Base-by-base conservation (phyloP, 2,888 invertebrate genomes). In the Ypsolopha scabrella region DNA sequence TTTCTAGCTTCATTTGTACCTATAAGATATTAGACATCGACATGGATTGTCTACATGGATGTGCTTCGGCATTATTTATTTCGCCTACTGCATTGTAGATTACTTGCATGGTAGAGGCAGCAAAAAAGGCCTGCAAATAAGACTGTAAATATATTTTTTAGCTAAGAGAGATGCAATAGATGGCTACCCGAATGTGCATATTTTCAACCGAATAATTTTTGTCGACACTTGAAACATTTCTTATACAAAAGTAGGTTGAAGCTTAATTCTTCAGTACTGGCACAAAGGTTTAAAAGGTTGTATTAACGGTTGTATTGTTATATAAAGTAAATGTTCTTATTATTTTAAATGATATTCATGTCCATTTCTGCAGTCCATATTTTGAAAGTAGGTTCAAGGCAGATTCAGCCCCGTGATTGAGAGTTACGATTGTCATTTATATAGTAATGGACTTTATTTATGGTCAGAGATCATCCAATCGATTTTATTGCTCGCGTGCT, bases 401-500 rank as follows among this genome's bases (percentile, higher is more conserved):
- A 65, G 66, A 67, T 72, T 65, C 67, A 63, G 66, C 64, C 65
- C 48, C 66, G 70, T 75, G 77, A 79, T 76, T 75, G 68, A 75
- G 74, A 79, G 72, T 77, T 79, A 79, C 72, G 76, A 75, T 75
- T 75, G 72, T 74, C 76, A 77, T 79, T 79, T 75, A 41, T 45
- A 75, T 77, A 78, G 74, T 78, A 78, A 77, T 78, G 78, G 70
- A 71, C 56, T 68, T 69, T 67, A 79, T 80, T 80, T 80, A 80
- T 73, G 76, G 60, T 67, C 68, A 60, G 64, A 67, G 68, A 76
- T 74, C 75, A 72, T 71, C 68, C 62, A 63, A 63, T 66, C 60
- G 64, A 70, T 75, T 75, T 75, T 72, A 73, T 72, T 72, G 66
- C 65, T 60, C 54, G 55, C 63, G 60, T 61, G 60, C 61, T 65